These are phyloP conservation scores for Agonopterix arenella DNA, from an alignment of 2,888 invertebrate species.

Conservation along the genomic window DNA sequence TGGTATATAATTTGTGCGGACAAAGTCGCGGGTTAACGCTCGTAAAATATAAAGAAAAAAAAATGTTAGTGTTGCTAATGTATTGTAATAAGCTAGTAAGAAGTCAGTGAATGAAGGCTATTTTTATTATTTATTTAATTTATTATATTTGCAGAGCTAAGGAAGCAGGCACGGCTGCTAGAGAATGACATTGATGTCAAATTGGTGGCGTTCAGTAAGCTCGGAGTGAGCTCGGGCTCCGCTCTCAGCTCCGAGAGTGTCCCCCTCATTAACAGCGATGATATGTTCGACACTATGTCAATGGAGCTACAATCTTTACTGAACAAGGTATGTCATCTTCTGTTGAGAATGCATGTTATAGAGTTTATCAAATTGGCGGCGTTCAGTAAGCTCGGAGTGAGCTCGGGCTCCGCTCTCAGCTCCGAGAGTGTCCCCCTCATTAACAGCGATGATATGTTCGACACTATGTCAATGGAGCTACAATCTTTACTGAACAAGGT, in stretches of 20 bases:
- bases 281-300: constrained; percentile 94
- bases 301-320: constrained; percentile 94
- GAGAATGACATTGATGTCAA: constrained; percentile 99
- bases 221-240: constrained; percentile 83
- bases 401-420: constrained; percentile 71
- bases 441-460: constrained; percentile 93
- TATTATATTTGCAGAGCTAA: constrained; percentile 49
- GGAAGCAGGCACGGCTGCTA: constrained; percentile 93
- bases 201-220: constrained; percentile 95
- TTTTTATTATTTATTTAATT: not conserved
- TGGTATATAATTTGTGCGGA: no score
- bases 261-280: constrained; percentile 91
- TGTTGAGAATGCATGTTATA: no score
- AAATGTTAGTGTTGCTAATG: no score
- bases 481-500: constrained; percentile 91
- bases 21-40: no score
- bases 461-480: constrained; percentile 94
- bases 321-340: constrained; percentile 78
- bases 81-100: no score
- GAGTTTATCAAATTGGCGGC: constrained; percentile 82
- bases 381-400: constrained; percentile 95
- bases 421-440: constrained; percentile 90
- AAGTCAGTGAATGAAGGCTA: not conserved
- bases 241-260: constrained; percentile 82
- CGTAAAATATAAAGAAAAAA: no score